Percentiles rank a stretch among this genome's conserved stretches.
Conservation (phyloP, 2,113 vertebrate genomes). For the Natator depressus region DNA sequence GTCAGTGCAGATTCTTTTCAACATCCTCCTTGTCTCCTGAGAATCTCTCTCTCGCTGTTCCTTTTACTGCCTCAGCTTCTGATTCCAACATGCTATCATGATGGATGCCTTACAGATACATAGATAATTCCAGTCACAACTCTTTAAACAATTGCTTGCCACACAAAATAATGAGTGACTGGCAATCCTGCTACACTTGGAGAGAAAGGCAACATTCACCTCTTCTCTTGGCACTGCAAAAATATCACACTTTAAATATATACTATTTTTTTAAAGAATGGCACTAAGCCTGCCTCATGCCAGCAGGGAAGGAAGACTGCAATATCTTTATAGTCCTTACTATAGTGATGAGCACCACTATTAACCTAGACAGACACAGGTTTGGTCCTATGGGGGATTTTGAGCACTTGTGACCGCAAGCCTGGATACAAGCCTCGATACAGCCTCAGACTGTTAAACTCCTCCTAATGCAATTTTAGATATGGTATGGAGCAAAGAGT, state of each 20-base stretch:
- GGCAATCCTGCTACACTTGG: background rate
- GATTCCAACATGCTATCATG: background rate
- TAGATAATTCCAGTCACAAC: background rate
- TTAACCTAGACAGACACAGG: background rate
- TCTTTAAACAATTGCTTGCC: background rate
- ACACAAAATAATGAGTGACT: background rate
- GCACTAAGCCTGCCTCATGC: background rate
- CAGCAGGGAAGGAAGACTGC: background rate
- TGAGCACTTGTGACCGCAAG: background rate
- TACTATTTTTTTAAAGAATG: background rate
- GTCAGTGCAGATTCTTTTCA: background rate
- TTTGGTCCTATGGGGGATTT: background rate
- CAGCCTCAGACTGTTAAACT: background rate
- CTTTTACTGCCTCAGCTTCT: background rate
- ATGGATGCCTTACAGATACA: background rate
- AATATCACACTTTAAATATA: background rate
- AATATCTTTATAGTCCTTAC: background rate
- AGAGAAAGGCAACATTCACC: rapidly evolving
- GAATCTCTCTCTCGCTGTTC: background rate
- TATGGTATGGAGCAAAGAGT: background rate
- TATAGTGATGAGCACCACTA: background rate
- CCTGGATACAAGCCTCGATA: background rate
- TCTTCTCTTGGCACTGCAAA: background rate
- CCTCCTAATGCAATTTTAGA: background rate
- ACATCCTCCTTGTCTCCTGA: background rate